Evolutionary conservation across 2,888 invertebrate genomes (phyloP).

Genomic region (Malthinus flaveolus): DNA sequence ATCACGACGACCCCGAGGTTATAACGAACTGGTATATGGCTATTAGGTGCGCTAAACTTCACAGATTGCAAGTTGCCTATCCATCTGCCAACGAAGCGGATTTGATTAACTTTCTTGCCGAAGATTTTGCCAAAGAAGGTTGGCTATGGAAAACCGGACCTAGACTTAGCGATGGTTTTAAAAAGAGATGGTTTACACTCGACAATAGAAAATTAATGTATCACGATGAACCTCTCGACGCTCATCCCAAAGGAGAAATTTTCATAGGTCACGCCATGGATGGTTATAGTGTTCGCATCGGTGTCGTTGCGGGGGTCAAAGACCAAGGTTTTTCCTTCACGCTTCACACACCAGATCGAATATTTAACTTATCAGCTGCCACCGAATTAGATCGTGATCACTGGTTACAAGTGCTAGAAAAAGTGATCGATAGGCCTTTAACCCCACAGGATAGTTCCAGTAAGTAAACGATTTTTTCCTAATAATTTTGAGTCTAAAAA

Average conservation of each 20-base stretch:
- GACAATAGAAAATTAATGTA: conserved; percentile 92
- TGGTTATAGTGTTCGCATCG: conserved; percentile 74
- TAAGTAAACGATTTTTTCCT: conserved; percentile 50
- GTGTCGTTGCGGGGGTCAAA: conserved; percentile 68
- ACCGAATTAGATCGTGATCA: conserved; percentile 76
- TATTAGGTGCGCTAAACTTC: conserved; percentile 80
- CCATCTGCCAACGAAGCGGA: conserved; percentile 76
- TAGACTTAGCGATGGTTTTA: conserved; percentile 76
- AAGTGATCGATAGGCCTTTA: conserved; percentile 73
- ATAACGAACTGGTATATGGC: conserved; percentile 78
- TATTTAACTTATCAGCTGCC: conserved; percentile 75
- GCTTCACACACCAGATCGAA: conserved; percentile 77
- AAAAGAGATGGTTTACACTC: conserved; percentile 86
- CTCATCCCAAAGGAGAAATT: conserved; percentile 89
- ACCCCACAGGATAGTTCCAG: conserved; percentile 79
- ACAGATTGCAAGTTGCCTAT: conserved; percentile 80
- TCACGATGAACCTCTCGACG: conserved; percentile 83
- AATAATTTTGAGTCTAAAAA: background rate
- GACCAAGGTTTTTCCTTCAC: conserved; percentile 83
- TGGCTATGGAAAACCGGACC: conserved; percentile 91
- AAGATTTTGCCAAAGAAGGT: conserved; percentile 84
- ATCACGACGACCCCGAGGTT: conserved; percentile 83
- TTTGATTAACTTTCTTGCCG: conserved; percentile 71
- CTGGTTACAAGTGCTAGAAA: conserved; percentile 79
- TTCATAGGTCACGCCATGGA: conserved; percentile 78